Percentiles rank a stretch among this genome's conserved stretches.
These are phyloP conservation scores for Denticeps clupeoides DNA, from an alignment of 2,797 vertebrate genomes.

Conservation along the genomic window DNA sequence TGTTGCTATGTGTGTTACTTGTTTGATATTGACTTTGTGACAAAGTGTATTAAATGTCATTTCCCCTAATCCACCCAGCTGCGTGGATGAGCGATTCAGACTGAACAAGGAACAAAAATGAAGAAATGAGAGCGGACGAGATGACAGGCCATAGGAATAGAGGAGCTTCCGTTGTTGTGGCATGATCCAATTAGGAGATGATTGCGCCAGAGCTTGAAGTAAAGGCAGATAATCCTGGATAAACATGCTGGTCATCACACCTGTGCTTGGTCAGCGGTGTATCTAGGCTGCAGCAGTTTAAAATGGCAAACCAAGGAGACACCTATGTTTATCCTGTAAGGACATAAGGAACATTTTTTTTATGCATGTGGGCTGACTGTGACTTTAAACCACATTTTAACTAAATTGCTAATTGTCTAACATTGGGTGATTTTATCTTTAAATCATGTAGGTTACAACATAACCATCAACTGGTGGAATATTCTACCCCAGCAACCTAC, in stretches of 20 bases:
- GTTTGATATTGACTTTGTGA: constrained; percentile 22
- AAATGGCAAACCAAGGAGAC: too few relatives aligned
- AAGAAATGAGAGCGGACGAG: background rate
- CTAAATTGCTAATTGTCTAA: too few relatives aligned
- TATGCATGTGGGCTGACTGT: too few relatives aligned
- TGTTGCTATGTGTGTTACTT: background rate
- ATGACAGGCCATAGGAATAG: background rate
- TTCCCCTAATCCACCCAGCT: constrained; percentile 19
- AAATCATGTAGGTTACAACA: too few relatives aligned
- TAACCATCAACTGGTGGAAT: too few relatives aligned
- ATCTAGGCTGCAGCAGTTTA: too few relatives aligned
- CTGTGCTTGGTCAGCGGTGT: constrained; percentile 13
- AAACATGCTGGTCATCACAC: constrained; percentile 14
- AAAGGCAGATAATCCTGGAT: constrained; percentile 16
- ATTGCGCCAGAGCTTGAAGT: constrained; percentile 25
- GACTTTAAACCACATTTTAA: too few relatives aligned
- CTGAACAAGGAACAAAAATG: constrained; percentile 13
- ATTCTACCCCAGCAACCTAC: too few relatives aligned
- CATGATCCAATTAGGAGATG: constrained; percentile 31
- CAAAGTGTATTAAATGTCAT: constrained; percentile 21
- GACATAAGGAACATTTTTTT: too few relatives aligned
- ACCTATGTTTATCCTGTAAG: too few relatives aligned
- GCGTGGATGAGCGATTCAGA: constrained; percentile 7
- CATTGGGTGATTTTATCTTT: too few relatives aligned
- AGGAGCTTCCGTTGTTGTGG: background rate